Evolutionary conservation across 2,888 invertebrate species (phyloP), one percentile per base, ranked within the genome.

Genomic region (Eupithecia insigniata): DNA sequence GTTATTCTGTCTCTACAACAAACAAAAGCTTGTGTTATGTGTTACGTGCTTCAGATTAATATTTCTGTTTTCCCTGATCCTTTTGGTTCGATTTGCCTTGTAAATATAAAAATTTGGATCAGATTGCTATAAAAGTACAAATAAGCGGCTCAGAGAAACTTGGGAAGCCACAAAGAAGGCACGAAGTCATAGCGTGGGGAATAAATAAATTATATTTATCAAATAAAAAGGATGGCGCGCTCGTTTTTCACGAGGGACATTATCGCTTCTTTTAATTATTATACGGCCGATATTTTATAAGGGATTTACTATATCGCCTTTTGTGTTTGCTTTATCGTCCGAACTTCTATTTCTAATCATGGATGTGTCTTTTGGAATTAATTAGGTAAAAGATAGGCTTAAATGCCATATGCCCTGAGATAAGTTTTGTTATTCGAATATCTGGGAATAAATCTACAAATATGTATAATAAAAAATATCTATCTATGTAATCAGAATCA

Each of bases 191-290:
- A 83, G 85, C 88, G 87, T 78, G 84, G 87, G 88, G 87, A 90
- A 94, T 94, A 93, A 94, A 94, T 94, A 93, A 94, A 94, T 94
- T 93, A 91, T 94, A 93, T 93, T 94, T 94, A 94, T 94, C 94
- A 93, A 93, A 94, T 94, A 93, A 94, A 92, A 93, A 93, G 93
- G 93, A 93, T 93, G 92, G 92, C 83, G 85, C 84, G 91, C 85
- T 92, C 93, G 93, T 94, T 93, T 92, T 92, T 94, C 93, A 94
- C 91, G 85, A 84, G 90, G 91, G 94, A 94, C 93, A 92, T 94
- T 93, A 94, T 93, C 93, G 91, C 93, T 89, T 89, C 92, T 93
- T 93, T 93, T 94, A 94, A 94, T 94, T 93, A 94, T 93, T 93
- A 93, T 93, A 92, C 93, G 89, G 83, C 92, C 92, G 86, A 93